A percentile compares a stretch with the other conserved stretches of the same genome.
These are phyloP conservation scores for Tragelaphus eurycerus DNA, from an alignment of 2,797 vertebrate species.

Conservation along the genomic window DNA sequence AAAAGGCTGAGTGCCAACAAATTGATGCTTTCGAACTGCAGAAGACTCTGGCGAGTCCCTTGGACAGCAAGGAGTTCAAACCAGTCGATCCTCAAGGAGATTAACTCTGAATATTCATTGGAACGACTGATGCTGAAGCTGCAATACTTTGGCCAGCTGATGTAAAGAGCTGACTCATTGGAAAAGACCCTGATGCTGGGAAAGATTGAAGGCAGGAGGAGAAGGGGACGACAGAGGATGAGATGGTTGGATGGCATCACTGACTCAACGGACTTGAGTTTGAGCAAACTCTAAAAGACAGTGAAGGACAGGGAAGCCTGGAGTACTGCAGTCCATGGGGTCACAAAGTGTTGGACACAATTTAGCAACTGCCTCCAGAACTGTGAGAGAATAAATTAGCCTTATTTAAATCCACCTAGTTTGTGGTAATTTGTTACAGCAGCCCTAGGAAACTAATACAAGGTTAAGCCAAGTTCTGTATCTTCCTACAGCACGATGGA, in stretches of 20 bases:
- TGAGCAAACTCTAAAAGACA: background rate
- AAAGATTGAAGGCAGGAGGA: background rate
- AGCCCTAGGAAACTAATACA: background rate
- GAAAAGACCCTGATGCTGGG: background rate
- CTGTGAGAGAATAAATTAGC: background rate
- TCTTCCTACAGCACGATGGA: background rate
- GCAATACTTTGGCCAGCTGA: background rate
- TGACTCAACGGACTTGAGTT: background rate
- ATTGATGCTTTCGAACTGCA: background rate
- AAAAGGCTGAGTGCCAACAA: background rate
- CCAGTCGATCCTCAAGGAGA: background rate
- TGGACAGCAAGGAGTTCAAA: background rate
- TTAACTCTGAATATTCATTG: background rate
- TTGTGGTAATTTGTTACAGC: background rate
- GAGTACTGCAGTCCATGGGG: background rate
- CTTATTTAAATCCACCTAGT: background rate
- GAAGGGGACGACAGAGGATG: background rate
- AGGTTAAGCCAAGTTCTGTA: background rate
- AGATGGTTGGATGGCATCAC: background rate
- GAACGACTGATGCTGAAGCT: background rate
- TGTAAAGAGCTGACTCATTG: background rate
- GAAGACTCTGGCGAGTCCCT: background rate
- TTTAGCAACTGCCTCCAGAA: background rate
- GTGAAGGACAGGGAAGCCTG: background rate
- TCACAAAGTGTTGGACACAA: background rate